Base-by-base conservation (phyloP, 1,140 invertebrate genomes). In the Octopus bimaculoides region DNA sequence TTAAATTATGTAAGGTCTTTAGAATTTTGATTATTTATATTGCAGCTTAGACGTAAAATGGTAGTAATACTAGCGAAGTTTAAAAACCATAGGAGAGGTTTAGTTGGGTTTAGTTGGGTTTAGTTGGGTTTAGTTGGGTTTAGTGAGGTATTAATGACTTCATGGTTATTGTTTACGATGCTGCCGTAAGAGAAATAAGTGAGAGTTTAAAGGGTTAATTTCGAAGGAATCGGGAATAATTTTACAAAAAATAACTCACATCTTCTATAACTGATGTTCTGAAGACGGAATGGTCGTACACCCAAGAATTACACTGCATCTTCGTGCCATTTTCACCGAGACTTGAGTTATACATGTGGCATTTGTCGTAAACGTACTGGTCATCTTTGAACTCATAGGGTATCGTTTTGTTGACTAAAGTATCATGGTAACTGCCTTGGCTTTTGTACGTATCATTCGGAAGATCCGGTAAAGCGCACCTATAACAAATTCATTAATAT, bases 201-300 rank as follows among this genome's bases (percentile, higher is more conserved):
- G 26, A 1, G 3, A 41, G 26, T 41, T 41, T 41, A 41, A 41
- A 41, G 26, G 26, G 26, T 41, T 41, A 41, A 41, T 41, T 41
- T 41, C 26, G 26, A 3, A 41, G 26, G 26, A 41, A 41, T 41
- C 26, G 26, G 26, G 26, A 41, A 41, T 41, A 41, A 41, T 41
- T 41, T 41, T 41, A 41, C 26, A 41, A 3, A 41, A 14, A 54
- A 61, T 56, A 54, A 56, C 79, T 55, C 79, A 85, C 85, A 81
- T 86, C 74, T 6, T 83, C 73, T 0, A 80, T 77, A 66, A 83
- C 79, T 0, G 85, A 84, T 52, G 66, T 53, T 7, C 74, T 71
- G 74, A 84, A 85, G 4, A 83, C 82, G 5, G 82, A 81, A 4
- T 76, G 77, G 53, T 85, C 84, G 61, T 83, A 86, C 9, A 86